Evolutionary conservation across 2,888 invertebrate species (phyloP).

Genomic region (Crematogaster levior): DNA sequence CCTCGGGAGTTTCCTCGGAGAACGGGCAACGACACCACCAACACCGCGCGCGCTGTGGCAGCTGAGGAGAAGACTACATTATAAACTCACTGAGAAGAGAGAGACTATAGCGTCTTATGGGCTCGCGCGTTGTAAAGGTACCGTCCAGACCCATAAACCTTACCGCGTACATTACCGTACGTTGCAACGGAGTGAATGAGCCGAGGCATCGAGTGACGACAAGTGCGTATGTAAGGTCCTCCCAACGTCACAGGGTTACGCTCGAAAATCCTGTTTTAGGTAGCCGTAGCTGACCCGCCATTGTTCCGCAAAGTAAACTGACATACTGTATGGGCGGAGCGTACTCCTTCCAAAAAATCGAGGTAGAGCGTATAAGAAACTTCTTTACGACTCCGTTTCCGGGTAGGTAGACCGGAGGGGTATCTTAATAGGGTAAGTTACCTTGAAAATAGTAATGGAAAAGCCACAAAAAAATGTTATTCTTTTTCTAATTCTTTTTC

Average conservation of each 20-base stretch:
- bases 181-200: background rate
- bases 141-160: constrained; percentile 43
- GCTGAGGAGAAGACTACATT: constrained; percentile 44
- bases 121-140: constrained; percentile 32
- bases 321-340: background rate
- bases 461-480: background rate
- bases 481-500: constrained; percentile 30
- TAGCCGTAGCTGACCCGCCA: constrained; percentile 22
- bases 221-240: constrained; percentile 5
- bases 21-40: constrained; percentile 50
- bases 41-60: constrained; percentile 38
- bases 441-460: constrained; percentile 27
- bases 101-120: constrained; percentile 43
- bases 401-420: background rate
- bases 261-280: constrained; percentile 56
- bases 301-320: constrained; percentile 39
- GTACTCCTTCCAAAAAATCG: constrained; percentile 4
- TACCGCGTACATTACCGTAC: background rate
- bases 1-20: constrained; percentile 43
- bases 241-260: background rate
- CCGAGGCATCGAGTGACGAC: constrained; percentile 21
- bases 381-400: constrained; percentile 28
- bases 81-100: constrained; percentile 47
- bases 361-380: background rate
- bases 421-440: constrained; percentile 21